A percentile compares a stretch with the other conserved stretches of the same genome.
These are phyloP conservation scores for Polyodon spathula DNA, from an alignment of 2,113 vertebrate genomes.

Conservation along the genomic window DNA sequence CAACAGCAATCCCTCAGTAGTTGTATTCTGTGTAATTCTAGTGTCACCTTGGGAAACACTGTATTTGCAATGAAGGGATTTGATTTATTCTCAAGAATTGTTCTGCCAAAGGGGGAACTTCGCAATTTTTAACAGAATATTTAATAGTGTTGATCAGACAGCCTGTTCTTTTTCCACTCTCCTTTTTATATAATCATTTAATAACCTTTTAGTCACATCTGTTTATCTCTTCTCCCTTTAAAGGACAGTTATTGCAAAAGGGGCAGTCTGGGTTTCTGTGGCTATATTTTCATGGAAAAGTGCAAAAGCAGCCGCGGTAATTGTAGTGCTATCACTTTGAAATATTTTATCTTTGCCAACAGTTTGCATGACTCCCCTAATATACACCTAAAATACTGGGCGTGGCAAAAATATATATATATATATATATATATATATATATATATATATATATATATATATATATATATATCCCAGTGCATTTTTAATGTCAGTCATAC, in stretches of 20 bases:
- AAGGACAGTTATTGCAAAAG: neutral
- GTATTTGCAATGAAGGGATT: neutral
- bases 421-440: no score
- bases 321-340: neutral
- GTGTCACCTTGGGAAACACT: neutral
- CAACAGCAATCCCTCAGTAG: no score
- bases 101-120: neutral
- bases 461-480: no score
- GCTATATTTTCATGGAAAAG: neutral
- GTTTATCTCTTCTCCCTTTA: neutral
- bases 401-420: no score
- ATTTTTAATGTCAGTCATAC: no score
- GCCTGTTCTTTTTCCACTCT: neutral
- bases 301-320: neutral
- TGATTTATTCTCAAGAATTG: neutral
- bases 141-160: slow-evolving; percentile 8
- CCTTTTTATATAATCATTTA: neutral
- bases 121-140: neutral
- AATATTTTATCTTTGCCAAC: no score
- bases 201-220: neutral
- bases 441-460: no score
- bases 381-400: no score
- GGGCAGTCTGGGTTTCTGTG: neutral
- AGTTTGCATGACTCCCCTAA: no score
- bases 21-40: neutral